Conservation (phyloP, 2,888 invertebrate species). For the Aphodius granarius region DNA sequence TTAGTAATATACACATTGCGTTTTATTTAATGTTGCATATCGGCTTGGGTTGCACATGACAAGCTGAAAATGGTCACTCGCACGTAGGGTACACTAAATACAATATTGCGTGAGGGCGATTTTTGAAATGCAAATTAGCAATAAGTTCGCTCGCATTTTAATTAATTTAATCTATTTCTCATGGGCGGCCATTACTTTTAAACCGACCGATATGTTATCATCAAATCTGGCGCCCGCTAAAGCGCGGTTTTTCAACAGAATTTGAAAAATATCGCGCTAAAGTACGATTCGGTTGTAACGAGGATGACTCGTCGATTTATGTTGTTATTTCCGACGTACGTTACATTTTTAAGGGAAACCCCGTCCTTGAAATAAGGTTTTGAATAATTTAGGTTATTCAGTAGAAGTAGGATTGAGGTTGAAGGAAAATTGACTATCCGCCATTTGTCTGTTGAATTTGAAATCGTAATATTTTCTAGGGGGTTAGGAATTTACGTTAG, state of each 20-base stretch:
- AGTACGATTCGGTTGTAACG: no score
- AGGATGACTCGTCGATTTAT: no score
- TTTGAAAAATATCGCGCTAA: no score
- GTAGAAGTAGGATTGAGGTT: no score
- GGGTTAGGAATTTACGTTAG: not conserved
- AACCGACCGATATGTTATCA: not conserved
- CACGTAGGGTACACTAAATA: not conserved
- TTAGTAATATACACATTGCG: no score
- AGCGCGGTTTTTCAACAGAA: not conserved
- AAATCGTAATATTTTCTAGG: not conserved
- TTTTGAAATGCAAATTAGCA: constrained; percentile 14
- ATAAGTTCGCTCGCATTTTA: constrained; percentile 4
- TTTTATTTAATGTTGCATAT: not conserved
- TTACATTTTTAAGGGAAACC: no score
- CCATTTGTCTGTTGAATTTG: not conserved
- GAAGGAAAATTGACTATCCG: not conserved
- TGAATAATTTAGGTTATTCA: not conserved
- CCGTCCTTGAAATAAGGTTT: not conserved
- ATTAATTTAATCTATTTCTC: constrained; percentile 15
- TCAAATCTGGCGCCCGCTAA: not conserved
- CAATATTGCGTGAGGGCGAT: constrained; percentile 15
- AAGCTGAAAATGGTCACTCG: not conserved
- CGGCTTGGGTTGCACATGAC: not conserved
- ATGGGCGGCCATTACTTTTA: not conserved
- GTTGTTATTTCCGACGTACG: no score